Percentiles rank a stretch among this genome's conserved stretches.
These are phyloP conservation scores for Actinemys pallida DNA, from an alignment of 2,113 vertebrate species.

Conservation along the genomic window DNA sequence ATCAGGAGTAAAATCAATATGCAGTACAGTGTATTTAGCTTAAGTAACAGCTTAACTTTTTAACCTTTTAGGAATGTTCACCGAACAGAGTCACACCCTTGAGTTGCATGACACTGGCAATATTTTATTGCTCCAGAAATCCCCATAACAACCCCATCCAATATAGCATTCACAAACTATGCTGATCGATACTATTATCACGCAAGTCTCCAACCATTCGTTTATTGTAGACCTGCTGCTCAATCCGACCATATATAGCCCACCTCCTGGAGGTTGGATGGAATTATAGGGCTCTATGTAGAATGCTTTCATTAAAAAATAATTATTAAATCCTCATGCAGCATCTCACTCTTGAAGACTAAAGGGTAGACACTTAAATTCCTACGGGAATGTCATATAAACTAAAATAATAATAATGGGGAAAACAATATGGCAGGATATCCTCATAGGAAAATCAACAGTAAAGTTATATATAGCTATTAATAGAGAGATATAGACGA, in stretches of 20 bases:
- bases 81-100: background rate
- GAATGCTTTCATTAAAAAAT: background rate
- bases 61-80: background rate
- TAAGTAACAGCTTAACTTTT: rapidly evolving
- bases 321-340: background rate
- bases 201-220: background rate
- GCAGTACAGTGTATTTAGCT: background rate
- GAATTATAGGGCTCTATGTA: rapidly evolving
- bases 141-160: background rate
- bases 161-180: background rate
- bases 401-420: background rate
- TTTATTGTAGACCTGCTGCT: background rate
- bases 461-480: background rate
- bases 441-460: background rate
- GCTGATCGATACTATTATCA: background rate
- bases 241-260: background rate
- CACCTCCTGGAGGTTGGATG: background rate
- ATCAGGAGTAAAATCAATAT: background rate
- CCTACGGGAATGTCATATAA: background rate
- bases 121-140: background rate
- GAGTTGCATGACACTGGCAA: background rate
- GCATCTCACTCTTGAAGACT: background rate
- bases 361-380: background rate
- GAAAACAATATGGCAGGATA: background rate
- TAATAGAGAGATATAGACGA: background rate